phyloP scores from a whole-genome alignment of 2,888 invertebrate species.

The Cosmorhoe ocellata region DNA sequence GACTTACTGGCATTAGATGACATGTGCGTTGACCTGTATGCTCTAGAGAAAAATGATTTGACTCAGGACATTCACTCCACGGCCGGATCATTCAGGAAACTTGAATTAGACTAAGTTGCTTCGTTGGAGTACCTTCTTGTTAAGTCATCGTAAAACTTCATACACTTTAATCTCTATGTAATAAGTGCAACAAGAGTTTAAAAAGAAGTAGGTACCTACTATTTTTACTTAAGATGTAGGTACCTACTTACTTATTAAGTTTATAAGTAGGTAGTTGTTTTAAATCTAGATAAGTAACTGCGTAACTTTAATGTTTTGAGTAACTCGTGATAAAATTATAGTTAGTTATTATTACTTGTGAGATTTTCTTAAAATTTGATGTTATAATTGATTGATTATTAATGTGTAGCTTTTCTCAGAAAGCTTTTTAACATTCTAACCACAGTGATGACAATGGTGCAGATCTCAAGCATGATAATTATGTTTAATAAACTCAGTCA shows the following conservation, averaged over 20 bases:
- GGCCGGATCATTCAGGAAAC: conserved; percentile 91
- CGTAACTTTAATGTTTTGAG: neutral
- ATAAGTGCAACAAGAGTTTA: too few relatives aligned
- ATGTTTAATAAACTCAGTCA: conserved; percentile 3
- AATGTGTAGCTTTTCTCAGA: neutral
- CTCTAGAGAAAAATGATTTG: conserved; percentile 82
- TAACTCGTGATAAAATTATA: neutral
- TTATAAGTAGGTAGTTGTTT: too few relatives aligned
- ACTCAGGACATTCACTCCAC: conserved; percentile 89
- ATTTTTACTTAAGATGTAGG: too few relatives aligned
- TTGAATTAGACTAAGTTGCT: conserved; percentile 87
- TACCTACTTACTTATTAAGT: too few relatives aligned
- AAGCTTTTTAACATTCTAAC: neutral
- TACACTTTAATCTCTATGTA: too few relatives aligned
- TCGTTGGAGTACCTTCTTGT: neutral
- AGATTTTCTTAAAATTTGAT: neutral
- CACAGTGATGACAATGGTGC: conserved; percentile 12
- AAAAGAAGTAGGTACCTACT: too few relatives aligned
- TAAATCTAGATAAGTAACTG: too few relatives aligned
- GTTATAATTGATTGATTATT: neutral
- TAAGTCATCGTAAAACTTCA: neutral
- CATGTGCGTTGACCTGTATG: conserved; percentile 87
- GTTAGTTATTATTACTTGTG: neutral
- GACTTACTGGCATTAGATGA: conserved; percentile 87
- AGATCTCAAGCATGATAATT: conserved; percentile 20